phyloP scores from a whole-genome alignment of 2,797 vertebrate species.

The Bothrops alternatus region DNA sequence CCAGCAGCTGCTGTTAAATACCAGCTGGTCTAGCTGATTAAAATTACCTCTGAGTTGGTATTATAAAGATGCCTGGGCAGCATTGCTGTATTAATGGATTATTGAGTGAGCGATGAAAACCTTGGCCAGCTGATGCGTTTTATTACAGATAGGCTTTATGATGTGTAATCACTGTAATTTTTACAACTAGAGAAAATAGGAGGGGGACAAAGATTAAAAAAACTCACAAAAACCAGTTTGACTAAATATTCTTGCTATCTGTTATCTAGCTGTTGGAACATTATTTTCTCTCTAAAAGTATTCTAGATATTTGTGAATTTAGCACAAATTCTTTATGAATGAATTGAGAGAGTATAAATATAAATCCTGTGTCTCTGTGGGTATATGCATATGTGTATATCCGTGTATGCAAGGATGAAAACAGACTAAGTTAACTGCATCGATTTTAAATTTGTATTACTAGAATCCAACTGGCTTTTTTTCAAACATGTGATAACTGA shows the following conservation, averaged over 20 bases:
- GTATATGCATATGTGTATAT: not conserved
- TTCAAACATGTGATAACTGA: constrained; percentile 56
- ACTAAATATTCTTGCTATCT: constrained; percentile 61
- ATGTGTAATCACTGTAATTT: constrained; percentile 86
- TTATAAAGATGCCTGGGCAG: constrained; percentile 87
- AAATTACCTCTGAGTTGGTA: constrained; percentile 87
- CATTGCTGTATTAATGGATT: constrained; percentile 87
- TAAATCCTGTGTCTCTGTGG: constrained; percentile 12
- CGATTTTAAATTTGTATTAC: constrained; percentile 53
- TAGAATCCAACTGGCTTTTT: constrained; percentile 55
- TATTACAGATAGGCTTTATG: constrained; percentile 86
- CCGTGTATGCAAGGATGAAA: constrained; percentile 25
- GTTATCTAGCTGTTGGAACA: constrained; percentile 60
- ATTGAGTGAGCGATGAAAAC: constrained; percentile 87
- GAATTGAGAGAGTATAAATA: constrained; percentile 35
- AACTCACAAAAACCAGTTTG: constrained; percentile 65
- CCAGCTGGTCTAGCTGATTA: constrained; percentile 89
- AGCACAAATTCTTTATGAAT: constrained; percentile 26
- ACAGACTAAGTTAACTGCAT: constrained; percentile 42
- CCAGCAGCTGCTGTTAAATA: constrained; percentile 88
- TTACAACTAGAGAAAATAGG: constrained; percentile 79
- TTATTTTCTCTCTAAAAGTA: constrained; percentile 53
- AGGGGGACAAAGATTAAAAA: constrained; percentile 66
- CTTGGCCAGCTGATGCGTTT: constrained; percentile 87
- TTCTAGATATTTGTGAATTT: constrained; percentile 32